A percentile compares a stretch with the other conserved stretches of the same genome.
phyloP scores from a whole-genome alignment of 35 echinoderm and acorn worm species.

The Ophioderma brevispina region DNA sequence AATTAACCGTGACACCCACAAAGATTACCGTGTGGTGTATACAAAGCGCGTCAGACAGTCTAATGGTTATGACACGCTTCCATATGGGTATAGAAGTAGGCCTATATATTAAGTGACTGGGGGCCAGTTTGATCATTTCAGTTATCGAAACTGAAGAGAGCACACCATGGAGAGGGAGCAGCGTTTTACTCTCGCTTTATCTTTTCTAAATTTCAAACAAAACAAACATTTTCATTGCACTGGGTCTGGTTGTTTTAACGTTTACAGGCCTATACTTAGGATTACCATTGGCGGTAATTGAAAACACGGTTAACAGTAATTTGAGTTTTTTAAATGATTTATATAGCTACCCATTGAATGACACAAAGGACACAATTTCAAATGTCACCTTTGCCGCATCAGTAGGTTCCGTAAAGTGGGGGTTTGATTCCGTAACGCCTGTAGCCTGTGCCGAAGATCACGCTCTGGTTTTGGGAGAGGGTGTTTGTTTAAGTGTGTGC shows the following conservation, averaged over 20 bases:
- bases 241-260: neutral
- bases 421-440: neutral
- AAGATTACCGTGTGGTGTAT: constrained; percentile 15
- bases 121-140: too few relatives aligned
- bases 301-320: too few relatives aligned
- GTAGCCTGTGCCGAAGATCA: neutral
- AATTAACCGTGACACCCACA: neutral
- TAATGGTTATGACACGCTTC: neutral
- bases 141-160: too few relatives aligned
- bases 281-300: neutral
- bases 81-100: neutral
- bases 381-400: too few relatives aligned
- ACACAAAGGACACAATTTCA: too few relatives aligned
- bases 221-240: neutral
- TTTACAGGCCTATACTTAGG: neutral
- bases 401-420: too few relatives aligned
- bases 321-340: too few relatives aligned
- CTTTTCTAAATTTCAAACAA: neutral
- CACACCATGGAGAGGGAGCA: neutral
- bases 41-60: neutral
- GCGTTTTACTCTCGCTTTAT: neutral
- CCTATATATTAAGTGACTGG: too few relatives aligned
- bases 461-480: neutral
- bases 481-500: neutral
- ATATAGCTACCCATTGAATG: too few relatives aligned